Conservation (phyloP, 2,797 vertebrate species). For the Takifugu ocellatus region DNA sequence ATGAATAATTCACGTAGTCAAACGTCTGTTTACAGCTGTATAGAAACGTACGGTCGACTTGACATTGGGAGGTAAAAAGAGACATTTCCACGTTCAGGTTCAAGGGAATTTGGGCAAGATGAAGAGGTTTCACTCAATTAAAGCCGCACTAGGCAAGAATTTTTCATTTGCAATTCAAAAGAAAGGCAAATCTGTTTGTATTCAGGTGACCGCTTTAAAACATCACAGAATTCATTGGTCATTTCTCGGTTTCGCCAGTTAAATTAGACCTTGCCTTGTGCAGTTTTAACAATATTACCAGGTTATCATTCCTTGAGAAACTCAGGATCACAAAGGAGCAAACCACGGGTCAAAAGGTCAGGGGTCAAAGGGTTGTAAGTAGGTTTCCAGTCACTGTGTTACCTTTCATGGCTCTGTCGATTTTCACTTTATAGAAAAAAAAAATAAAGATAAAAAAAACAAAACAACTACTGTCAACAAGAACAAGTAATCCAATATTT, state of each 20-base stretch:
- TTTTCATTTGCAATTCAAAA: conserved; percentile 1
- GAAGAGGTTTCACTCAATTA: conserved; percentile 23
- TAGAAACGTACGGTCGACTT: not conserved
- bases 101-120: conserved; percentile 23
- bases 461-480: not conserved
- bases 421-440: conserved; percentile 79
- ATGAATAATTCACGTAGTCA: conserved; percentile 16
- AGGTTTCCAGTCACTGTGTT: conserved; percentile 54
- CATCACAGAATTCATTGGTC: not conserved
- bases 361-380: conserved; percentile 52
- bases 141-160: conserved; percentile 47
- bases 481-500: no score
- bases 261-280: conserved; percentile 26
- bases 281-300: conserved; percentile 46
- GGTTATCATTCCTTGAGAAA: not conserved
- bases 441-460: conserved; percentile 23
- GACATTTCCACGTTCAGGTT: conserved; percentile 17
- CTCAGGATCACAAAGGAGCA: conserved; percentile 51
- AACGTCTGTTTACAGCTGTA: conserved; percentile 17
- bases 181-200: not conserved
- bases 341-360: conserved; percentile 63
- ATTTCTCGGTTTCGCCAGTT: not conserved
- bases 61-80: not conserved
- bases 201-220: conserved; percentile 1
- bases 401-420: conserved; percentile 85